Conservation (phyloP, 2,797 vertebrate genomes). For the Pseudopleuronectes americanus region DNA sequence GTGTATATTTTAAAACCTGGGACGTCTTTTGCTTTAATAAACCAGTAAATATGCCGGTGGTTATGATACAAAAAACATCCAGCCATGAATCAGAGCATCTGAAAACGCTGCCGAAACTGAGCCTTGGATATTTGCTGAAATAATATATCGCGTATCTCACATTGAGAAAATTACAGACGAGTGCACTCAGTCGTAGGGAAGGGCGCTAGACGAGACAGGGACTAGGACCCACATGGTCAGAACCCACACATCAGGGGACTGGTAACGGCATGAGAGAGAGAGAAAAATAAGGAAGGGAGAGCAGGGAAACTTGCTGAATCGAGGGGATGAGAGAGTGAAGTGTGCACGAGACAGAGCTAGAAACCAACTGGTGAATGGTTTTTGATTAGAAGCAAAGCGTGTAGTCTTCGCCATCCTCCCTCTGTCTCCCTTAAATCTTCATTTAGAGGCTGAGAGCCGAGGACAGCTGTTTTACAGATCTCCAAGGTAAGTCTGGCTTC, state of each 20-base stretch:
- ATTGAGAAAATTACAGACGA: conserved; percentile 81
- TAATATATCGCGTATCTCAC: conserved; percentile 78
- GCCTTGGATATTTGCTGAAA: conserved; percentile 72
- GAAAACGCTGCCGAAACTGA: conserved; percentile 52
- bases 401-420: conserved; percentile 13
- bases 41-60: conserved; percentile 26
- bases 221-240: conserved; percentile 72
- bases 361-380: conserved; percentile 39
- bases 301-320: conserved; percentile 53
- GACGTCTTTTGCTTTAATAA: conserved; percentile 13
- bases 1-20: conserved; percentile 13
- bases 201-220: conserved; percentile 67
- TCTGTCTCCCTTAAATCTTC: conserved; percentile 31
- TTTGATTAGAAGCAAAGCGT: conserved; percentile 8
- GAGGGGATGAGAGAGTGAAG: conserved; percentile 39
- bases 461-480: conserved; percentile 46
- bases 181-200: conserved; percentile 62
- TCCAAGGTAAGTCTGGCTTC: conserved; percentile 69
- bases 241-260: conserved; percentile 68
- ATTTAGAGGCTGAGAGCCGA: conserved; percentile 33
- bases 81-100: conserved; percentile 62
- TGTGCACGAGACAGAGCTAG: conserved; percentile 27
- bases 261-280: conserved; percentile 52
- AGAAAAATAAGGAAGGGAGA: conserved; percentile 62
- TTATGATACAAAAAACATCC: conserved; percentile 59